Evolutionary conservation across 2,888 invertebrate genomes (phyloP).

Genomic region (Dicranocentrus wangi): DNA sequence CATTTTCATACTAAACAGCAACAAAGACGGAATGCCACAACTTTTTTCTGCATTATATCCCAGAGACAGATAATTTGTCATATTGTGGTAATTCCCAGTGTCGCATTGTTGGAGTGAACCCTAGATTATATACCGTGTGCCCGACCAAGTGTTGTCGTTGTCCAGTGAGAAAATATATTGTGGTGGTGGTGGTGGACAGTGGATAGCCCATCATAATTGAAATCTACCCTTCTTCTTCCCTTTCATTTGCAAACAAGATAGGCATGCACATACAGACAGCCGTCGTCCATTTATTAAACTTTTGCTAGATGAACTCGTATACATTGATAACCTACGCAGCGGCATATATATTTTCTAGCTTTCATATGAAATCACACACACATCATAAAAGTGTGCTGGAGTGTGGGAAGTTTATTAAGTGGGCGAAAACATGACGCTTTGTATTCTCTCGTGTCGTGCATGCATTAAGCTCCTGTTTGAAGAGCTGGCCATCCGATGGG

Average conservation of each 20-base stretch:
- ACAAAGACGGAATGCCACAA: too few species aligned
- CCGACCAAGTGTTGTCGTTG: conserved; percentile 39
- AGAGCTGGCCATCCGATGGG: conserved; percentile 41
- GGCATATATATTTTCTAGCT: too few species aligned
- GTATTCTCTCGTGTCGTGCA: conserved; percentile 5
- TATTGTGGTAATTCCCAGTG: background rate
- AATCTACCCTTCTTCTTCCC: conserved; percentile 47
- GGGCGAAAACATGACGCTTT: conserved; percentile 43
- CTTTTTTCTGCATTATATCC: conserved; percentile 4
- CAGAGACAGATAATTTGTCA: conserved; percentile 51
- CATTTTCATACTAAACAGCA: too few species aligned
- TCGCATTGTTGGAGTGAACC: too few species aligned
- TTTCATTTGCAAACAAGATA: conserved; percentile 51
- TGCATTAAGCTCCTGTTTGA: conserved; percentile 19
- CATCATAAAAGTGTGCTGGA: conserved; percentile 39
- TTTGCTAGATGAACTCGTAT: background rate
- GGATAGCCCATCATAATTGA: conserved; percentile 48
- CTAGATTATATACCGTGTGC: background rate
- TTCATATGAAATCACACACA: background rate
- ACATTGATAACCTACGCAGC: conserved; percentile 10
- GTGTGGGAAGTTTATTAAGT: conserved; percentile 57
- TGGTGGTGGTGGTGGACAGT: background rate
- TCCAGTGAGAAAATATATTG: conserved; percentile 15
- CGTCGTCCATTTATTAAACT: conserved; percentile 6
- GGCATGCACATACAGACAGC: background rate